Base-by-base conservation (phyloP, 1,140 invertebrate genomes). In the Diorhabda carinulata region DNA sequence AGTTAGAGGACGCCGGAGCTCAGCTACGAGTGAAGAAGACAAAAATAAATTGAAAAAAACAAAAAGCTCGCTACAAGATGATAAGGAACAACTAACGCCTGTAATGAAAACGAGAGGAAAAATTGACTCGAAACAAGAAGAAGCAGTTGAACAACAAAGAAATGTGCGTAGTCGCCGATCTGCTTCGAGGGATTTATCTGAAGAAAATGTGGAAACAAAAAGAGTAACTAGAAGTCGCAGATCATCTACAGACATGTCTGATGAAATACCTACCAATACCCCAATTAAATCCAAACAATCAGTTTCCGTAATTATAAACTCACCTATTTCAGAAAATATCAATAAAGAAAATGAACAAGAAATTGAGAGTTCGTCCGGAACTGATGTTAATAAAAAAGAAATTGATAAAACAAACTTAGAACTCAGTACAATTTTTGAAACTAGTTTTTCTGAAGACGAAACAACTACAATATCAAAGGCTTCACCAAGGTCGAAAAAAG, bases 1-100 rank as follows among this genome's bases (percentile, higher is more conserved):
- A 10, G 8, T 70, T 1, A 70, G 63, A 70, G 56, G 63, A 7
- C 52, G 69, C 43, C 61, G 69, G 56, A 65, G 60, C 43, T 67
- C 64, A 43, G 44, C 56, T 9, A 43, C 10, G 4, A 41, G 43
- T 40, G 59, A 70, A 56, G 10, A 44, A 25, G 67, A 69, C 47
- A 52, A 3, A 52, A 52, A n/a, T 52, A 52, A 25, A 25, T 25
- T 25, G 1, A 25, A 25, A 25, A 25, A 25, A 25, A 25, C 2
- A 3, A 6, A n/a, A 52, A 52, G 4, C 47, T 52, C 47, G 0
- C 2, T 52, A 4, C 47, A 52, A 52, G n/a, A 52, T 3, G 47
- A 52, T 3, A 52, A 52, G 3, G 47, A 52, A 52, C 6, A 52
- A 4, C 6, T 8, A 52, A 6, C 47, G 9, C 4, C 47, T 52